Evolutionary conservation across 35 echinoderm and acorn worm species (phyloP).

Genomic region (Amphiura filiformis): DNA sequence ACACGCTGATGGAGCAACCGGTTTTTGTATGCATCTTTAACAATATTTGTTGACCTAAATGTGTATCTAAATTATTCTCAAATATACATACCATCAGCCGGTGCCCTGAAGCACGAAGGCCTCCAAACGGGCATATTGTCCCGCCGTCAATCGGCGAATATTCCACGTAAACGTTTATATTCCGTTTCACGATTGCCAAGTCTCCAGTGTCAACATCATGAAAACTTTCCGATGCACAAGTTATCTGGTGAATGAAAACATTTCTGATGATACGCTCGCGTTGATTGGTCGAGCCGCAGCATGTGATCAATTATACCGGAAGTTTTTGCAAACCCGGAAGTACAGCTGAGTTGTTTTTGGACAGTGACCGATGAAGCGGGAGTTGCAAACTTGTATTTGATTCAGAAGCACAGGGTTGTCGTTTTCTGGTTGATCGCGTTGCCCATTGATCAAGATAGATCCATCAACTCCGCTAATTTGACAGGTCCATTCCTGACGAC

Average conservation of each 20-base stretch:
- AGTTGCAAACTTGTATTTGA: no score
- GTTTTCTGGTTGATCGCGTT: no score
- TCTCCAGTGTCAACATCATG: neutral
- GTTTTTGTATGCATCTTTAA: neutral
- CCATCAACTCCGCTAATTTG: no score
- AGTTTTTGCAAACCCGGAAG: neutral
- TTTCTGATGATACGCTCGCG: neutral
- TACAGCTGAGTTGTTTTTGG: neutral
- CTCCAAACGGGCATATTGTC: constrained; percentile 1
- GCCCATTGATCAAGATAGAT: no score
- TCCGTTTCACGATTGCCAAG: neutral
- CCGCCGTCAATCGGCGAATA: neutral
- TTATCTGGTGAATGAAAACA: constrained; percentile 11
- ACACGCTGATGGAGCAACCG: neutral
- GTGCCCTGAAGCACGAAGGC: constrained; percentile 2
- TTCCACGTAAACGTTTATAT: neutral
- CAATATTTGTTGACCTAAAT: no score
- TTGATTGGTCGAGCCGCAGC: neutral
- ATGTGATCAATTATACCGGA: constrained; percentile 4
- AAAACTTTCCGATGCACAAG: neutral
- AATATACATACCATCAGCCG: neutral
- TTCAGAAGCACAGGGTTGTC: no score
- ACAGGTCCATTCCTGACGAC: no score
- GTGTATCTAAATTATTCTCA: neutral
- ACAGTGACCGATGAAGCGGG: neutral